phyloP scores from a whole-genome alignment of 2,888 invertebrate genomes.

The Sarcophaga variegata region DNA sequence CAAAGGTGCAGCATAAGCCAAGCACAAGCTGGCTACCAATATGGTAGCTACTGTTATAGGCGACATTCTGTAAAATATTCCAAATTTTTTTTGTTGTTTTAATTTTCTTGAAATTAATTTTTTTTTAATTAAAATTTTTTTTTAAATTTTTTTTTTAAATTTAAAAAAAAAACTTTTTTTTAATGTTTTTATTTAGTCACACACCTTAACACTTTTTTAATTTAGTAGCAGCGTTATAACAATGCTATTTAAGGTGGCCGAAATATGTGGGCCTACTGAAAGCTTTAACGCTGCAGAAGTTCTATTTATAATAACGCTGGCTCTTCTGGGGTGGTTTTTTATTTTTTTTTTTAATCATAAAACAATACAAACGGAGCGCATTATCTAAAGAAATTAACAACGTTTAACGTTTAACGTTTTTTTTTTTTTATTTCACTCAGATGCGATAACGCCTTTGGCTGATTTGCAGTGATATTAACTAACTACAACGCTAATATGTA shows the following conservation, averaged over 20 bases:
- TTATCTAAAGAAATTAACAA: constrained; percentile 31
- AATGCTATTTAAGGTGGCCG: constrained; percentile 20
- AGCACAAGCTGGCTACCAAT: constrained; percentile 71
- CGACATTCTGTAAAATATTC: constrained; percentile 52
- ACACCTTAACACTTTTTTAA: constrained; percentile 25
- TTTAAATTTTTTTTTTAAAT: neutral
- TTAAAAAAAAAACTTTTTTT: neutral
- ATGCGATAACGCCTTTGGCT: constrained; percentile 48
- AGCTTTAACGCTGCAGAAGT: constrained; percentile 37
- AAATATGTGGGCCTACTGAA: constrained; percentile 70
- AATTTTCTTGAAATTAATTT: neutral
- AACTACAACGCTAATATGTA: neutral
- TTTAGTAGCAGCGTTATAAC: neutral
- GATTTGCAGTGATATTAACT: neutral
- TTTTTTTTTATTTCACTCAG: constrained; percentile 29
- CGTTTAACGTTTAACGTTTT: neutral
- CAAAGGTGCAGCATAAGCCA: constrained; percentile 68
- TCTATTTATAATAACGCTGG: constrained; percentile 69
- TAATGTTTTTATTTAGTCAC: neutral
- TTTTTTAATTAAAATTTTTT: neutral
- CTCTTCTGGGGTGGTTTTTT: neutral
- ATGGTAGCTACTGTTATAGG: constrained; percentile 47
- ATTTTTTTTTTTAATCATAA: neutral
- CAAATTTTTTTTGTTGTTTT: neutral
- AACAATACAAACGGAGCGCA: neutral